These are phyloP conservation scores for Drosophila subsilvestris DNA, from an alignment of 2,888 invertebrate species.

Conservation along the genomic window DNA sequence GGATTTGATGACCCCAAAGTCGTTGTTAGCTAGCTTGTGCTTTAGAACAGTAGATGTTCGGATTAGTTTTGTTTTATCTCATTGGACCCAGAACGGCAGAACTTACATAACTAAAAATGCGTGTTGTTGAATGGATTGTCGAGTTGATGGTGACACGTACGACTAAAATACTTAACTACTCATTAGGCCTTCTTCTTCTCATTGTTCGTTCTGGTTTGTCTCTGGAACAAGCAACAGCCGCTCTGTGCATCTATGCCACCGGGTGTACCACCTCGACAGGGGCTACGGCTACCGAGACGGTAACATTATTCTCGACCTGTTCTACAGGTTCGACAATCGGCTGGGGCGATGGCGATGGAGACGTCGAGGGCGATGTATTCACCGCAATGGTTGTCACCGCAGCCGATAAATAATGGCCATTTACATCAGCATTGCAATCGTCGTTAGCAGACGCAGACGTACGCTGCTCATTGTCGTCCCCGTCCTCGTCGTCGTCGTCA, in stretches of 20 bases:
- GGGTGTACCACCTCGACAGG: slow-evolving; percentile 49
- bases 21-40: neutral
- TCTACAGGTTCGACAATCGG: slow-evolving; percentile 75
- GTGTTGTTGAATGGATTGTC: slow-evolving; percentile 48
- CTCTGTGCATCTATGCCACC: slow-evolving; percentile 61
- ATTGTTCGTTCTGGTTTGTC: slow-evolving; percentile 30
- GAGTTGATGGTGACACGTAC: slow-evolving; percentile 32
- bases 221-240: slow-evolving; percentile 30
- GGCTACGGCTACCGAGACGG: slow-evolving; percentile 56
- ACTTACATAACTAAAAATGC: slow-evolving; percentile 47
- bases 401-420: slow-evolving; percentile 54
- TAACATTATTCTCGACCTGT: slow-evolving; percentile 79
- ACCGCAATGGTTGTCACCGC: slow-evolving; percentile 72
- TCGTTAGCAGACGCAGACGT: slow-evolving; percentile 32
- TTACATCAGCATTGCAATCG: slow-evolving; percentile 58
- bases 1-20: neutral
- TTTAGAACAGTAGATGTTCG: slow-evolving; percentile 2
- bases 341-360: slow-evolving; percentile 36
- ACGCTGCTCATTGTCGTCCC: slow-evolving; percentile 10
- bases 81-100: neutral
- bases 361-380: slow-evolving; percentile 51
- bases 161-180: slow-evolving; percentile 48
- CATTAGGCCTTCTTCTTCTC: slow-evolving; percentile 42
- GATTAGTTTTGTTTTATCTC: neutral
- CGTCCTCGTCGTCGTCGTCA: slow-evolving; percentile 59